Percentiles rank a stretch among this genome's conserved stretches.
Evolutionary conservation across 2,113 vertebrate species (phyloP).

Genomic region (Amphiprion percula): DNA sequence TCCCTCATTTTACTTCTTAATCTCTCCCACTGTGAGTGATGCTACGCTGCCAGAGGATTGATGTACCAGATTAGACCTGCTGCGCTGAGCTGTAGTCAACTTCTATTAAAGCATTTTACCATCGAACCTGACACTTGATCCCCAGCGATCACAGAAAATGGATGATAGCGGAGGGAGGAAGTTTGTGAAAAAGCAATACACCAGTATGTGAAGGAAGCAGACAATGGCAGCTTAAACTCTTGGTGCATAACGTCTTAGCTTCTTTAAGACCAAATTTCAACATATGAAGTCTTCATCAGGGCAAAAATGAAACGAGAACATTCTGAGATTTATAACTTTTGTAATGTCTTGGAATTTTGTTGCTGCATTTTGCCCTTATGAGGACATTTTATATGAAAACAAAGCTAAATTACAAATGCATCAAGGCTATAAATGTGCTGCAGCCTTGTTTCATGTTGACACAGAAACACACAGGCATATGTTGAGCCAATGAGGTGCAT

Average conservation of each 20-base stretch:
- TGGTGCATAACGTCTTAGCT: not conserved
- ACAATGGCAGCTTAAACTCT: not conserved
- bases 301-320: constrained; percentile 4
- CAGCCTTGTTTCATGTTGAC: constrained; percentile 10
- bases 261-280: not conserved
- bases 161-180: not conserved
- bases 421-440: not conserved
- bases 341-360: not conserved
- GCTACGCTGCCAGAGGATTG: constrained; percentile 1
- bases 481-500: constrained; percentile 34
- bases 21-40: not conserved
- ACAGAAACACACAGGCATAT: constrained; percentile 31
- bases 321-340: not conserved
- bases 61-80: constrained; percentile 29
- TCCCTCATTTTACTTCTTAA: not conserved
- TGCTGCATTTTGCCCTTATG: constrained; percentile 3
- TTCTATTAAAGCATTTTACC: constrained; percentile 31
- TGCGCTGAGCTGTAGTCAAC: constrained; percentile 20
- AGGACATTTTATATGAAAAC: not conserved
- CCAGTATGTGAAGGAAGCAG: not conserved
- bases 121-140: constrained; percentile 21
- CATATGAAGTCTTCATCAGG: not conserved
- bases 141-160: constrained; percentile 4
- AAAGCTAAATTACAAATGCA: constrained; percentile 14
- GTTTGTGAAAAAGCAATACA: not conserved